A percentile compares a stretch with the other conserved stretches of the same genome.
Conservation (phyloP, 1,140 invertebrate species). For the Lordiphosa stackelbergi region DNA sequence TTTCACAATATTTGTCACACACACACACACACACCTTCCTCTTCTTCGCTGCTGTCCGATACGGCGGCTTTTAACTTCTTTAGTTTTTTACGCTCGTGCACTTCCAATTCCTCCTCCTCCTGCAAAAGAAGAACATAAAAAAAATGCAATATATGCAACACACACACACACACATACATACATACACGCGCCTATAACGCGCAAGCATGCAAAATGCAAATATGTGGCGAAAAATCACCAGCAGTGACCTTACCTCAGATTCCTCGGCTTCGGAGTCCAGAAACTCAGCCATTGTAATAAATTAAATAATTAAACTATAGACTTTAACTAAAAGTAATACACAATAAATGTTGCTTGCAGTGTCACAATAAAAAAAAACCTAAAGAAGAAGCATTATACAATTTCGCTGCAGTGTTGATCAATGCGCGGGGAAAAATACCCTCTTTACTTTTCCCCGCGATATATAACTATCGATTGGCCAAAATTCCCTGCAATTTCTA, state of each 20-base stretch:
- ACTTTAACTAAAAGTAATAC: slow-evolving; percentile 63
- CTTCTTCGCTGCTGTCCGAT: slow-evolving; percentile 81
- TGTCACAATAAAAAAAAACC: slow-evolving; percentile 68
- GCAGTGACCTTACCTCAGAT: slow-evolving; percentile 80
- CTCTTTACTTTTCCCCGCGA: too few relatives aligned
- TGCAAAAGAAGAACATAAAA: slow-evolving; percentile 28
- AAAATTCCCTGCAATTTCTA: too few relatives aligned
- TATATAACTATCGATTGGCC: too few relatives aligned
- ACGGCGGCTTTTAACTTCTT: slow-evolving; percentile 82
- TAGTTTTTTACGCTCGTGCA: slow-evolving; percentile 81
- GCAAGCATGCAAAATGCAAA: slow-evolving; percentile 24
- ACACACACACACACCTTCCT: slow-evolving; percentile 78
- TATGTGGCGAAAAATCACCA: slow-evolving; percentile 7
- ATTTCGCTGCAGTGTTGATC: too few relatives aligned
- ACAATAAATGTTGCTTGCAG: slow-evolving; percentile 51
- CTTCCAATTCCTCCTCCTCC: slow-evolving; percentile 83
- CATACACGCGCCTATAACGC: slow-evolving; percentile 30
- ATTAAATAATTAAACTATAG: slow-evolving; percentile 70
- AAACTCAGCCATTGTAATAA: slow-evolving; percentile 84
- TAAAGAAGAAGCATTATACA: slow-evolving; percentile 1
- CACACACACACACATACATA: slow-evolving; percentile 4
- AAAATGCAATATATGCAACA: slow-evolving; percentile 29
- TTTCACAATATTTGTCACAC: slow-evolving; percentile 12
- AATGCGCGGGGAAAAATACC: too few relatives aligned
- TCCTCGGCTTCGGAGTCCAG: slow-evolving; percentile 90